Percentiles rank a stretch among this genome's conserved stretches.
phyloP scores from a whole-genome alignment of 2,888 invertebrate genomes.

The Prosapia bicincta region DNA sequence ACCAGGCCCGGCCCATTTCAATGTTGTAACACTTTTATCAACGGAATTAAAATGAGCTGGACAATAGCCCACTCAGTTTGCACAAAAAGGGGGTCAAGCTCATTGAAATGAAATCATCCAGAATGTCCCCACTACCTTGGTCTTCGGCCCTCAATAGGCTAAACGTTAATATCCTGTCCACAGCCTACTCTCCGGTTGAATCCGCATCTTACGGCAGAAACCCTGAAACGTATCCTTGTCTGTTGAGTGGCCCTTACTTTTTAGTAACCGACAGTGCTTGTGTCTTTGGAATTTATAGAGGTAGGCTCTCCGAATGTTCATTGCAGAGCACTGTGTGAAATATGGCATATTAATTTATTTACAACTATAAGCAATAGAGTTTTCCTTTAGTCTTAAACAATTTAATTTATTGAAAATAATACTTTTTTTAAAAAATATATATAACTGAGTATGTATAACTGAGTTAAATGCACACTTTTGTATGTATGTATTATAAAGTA shows the following conservation, averaged over 20 bases:
- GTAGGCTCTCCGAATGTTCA: background rate
- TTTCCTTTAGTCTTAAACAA: no score
- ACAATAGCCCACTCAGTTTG: background rate
- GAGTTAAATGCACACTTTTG: no score
- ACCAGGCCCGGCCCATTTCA: background rate
- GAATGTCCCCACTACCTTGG: slow-evolving; percentile 1
- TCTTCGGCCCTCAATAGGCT: background rate
- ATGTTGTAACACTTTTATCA: background rate
- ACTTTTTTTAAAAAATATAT: no score
- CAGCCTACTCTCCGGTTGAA: background rate
- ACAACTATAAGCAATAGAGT: background rate
- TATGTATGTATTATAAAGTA: no score
- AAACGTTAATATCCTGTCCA: background rate
- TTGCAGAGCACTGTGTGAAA: background rate
- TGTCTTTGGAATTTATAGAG: background rate
- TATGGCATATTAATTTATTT: background rate
- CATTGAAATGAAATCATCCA: background rate
- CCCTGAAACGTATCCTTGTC: background rate
- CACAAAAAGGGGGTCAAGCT: background rate
- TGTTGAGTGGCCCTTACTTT: background rate
- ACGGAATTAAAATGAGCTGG: background rate
- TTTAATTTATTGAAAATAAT: no score
- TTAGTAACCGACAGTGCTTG: background rate
- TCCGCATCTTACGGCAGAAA: background rate
- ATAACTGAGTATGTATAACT: no score